Evolutionary conservation across 2,113 vertebrate species (phyloP).

Genomic region (Anolis carolinensis): DNA sequence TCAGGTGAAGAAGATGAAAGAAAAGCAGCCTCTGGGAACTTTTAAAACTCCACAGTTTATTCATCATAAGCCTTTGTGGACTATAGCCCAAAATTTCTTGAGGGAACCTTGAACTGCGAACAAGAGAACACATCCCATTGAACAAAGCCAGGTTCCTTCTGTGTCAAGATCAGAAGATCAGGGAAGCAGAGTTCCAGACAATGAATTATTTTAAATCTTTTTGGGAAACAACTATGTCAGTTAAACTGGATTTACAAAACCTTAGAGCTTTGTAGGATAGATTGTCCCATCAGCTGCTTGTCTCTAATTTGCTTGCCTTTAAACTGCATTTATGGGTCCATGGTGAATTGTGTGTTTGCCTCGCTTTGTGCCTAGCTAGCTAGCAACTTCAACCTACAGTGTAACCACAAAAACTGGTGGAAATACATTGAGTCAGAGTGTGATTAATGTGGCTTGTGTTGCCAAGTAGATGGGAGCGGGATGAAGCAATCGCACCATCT

Average conservation of each 20-base stretch:
- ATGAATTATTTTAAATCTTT: neutral
- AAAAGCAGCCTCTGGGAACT: too few relatives aligned
- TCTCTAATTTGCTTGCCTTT: neutral
- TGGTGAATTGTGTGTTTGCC: neutral
- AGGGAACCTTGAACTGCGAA: too few relatives aligned
- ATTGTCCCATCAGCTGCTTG: neutral
- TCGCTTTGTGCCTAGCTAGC: neutral
- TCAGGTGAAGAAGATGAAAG: too few relatives aligned
- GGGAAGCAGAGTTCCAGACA: neutral
- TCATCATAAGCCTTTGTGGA: too few relatives aligned
- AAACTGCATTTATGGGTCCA: neutral
- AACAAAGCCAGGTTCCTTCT: neutral
- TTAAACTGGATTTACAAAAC: neutral
- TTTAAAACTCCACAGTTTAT: too few relatives aligned
- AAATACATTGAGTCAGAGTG: slow-evolving; percentile 4
- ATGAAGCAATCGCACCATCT: neutral
- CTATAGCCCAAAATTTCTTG: too few relatives aligned
- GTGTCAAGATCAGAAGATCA: neutral
- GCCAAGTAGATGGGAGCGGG: neutral
- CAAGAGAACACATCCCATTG: neutral
- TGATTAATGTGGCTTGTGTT: neutral
- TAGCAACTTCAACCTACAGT: neutral
- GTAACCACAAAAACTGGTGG: neutral
- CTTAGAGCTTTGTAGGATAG: neutral
- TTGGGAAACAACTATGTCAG: neutral